Conservation (phyloP, 2,888 invertebrate genomes). For the Cantharis rustica region DNA sequence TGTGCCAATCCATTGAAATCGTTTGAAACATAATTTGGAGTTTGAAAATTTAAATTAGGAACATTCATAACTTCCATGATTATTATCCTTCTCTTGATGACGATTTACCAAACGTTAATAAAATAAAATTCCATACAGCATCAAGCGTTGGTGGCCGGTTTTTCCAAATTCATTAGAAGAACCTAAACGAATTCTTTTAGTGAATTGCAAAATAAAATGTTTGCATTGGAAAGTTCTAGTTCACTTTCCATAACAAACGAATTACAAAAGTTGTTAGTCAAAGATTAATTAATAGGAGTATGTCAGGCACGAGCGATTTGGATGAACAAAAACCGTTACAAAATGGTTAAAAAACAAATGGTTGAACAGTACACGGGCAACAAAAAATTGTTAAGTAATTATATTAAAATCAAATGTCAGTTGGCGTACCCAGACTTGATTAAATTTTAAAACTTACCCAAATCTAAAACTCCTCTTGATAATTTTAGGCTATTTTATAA, state of each 20-base stretch:
- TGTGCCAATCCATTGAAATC: background rate
- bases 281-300: background rate
- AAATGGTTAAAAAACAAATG: background rate
- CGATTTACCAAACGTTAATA: background rate
- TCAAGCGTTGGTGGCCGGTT: too few species aligned
- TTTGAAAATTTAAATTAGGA: background rate
- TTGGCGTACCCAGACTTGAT: background rate
- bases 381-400: background rate
- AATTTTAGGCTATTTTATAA: background rate
- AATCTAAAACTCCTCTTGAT: background rate
- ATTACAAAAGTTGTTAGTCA: background rate
- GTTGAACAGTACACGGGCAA: background rate
- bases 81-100: too few species aligned
- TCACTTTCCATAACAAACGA: background rate
- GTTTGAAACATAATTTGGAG: background rate
- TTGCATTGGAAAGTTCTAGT: background rate
- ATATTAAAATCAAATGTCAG: background rate
- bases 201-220: background rate
- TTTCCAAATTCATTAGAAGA: background rate
- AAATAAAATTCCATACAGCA: background rate
- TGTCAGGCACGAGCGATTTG: background rate
- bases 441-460: background rate
- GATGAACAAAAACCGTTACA: background rate
- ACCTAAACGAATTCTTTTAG: background rate
- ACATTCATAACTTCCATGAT: background rate